Evolutionary conservation across 2,888 invertebrate genomes (phyloP), one percentile per base, ranked within the genome.

Genomic region (Thalpophila matura): DNA sequence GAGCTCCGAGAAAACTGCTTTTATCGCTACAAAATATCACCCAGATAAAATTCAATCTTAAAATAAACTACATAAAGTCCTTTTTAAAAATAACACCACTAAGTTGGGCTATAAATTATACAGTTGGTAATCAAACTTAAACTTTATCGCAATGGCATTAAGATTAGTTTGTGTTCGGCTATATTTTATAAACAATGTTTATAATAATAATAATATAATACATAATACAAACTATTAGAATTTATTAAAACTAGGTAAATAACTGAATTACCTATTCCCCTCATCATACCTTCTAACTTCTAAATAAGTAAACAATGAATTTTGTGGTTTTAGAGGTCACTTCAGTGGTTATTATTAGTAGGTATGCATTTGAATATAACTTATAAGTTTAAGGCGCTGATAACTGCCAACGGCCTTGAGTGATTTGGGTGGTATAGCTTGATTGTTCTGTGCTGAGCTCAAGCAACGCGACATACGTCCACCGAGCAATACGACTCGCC

Each of bases 1-100:
- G 85, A 86, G 82, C 89, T 88, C 86, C 83, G 85, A 89, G 89
- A 89, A 91, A 91, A 91, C 88, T 89, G 90, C 90, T 90, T 89
- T 87, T 89, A 91, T 90, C 88, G 85, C 80, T 84, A 79, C 75
- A 77, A 79, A n/a, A 70, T 66, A 75, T 53, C 63, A 65, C 38
- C 20, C 74, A 81, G 56, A 59, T 47, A 6, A 85, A 84, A 83
- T 38, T 65, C 37, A 59, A 76, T 80, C 60, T 64, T 87, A 80
- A 26, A 0, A 0, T 0, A 0, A 0, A n/a, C n/a, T 0, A 0
- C 0, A 0, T 67, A 73, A 53, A 68, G 61, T 55, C 26, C 22
- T 57, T 60, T 79, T 69, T 65, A 5, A 31, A 47, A 40, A 58
- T 6, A 26, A 26, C 16, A n/a, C 2, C 0, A 7, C 27, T 3